Evolutionary conservation across 2,888 invertebrate genomes (phyloP).

Genomic region (Pandemis heparana): DNA sequence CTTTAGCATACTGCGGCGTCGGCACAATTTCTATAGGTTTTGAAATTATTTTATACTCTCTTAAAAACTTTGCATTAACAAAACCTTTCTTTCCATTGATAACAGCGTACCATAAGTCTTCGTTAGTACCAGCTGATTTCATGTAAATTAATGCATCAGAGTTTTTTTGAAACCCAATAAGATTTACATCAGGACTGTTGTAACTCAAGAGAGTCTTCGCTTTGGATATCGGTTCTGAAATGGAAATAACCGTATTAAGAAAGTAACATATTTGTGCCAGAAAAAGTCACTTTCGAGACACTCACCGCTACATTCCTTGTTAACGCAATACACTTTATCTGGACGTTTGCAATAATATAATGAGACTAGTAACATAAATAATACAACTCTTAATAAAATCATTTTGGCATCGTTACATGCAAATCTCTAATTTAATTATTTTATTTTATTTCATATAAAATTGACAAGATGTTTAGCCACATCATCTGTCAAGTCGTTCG

Average conservation of each 20-base stretch:
- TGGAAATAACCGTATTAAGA: slow-evolving; percentile 51
- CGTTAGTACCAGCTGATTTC: slow-evolving; percentile 88
- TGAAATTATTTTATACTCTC: slow-evolving; percentile 85
- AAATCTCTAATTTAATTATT: slow-evolving; percentile 52
- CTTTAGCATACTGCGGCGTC: slow-evolving; percentile 48
- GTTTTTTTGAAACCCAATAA: slow-evolving; percentile 87
- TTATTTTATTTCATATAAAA: slow-evolving; percentile 65
- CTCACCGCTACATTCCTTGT: slow-evolving; percentile 89
- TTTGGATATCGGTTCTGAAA: slow-evolving; percentile 87
- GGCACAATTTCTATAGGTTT: slow-evolving; percentile 69
- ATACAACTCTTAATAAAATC: slow-evolving; percentile 72
- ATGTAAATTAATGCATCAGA: slow-evolving; percentile 87
- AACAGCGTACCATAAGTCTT: slow-evolving; percentile 89
- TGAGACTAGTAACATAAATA: slow-evolving; percentile 72
- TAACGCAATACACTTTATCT: slow-evolving; percentile 89
- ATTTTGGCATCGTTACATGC: slow-evolving; percentile 76
- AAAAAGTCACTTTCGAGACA: slow-evolving; percentile 18
- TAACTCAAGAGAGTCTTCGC: slow-evolving; percentile 87
- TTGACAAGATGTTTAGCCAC: slow-evolving; percentile 77
- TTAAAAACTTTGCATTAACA: slow-evolving; percentile 85
- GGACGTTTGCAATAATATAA: slow-evolving; percentile 82
- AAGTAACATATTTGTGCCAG: slow-evolving; percentile 49
- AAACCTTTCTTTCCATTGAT: slow-evolving; percentile 89
- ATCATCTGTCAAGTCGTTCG: slow-evolving; percentile 77
- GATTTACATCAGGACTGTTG: slow-evolving; percentile 79